Evolutionary conservation across 2,888 invertebrate species (phyloP).

Genomic region (Acanthosepion lycidas): DNA sequence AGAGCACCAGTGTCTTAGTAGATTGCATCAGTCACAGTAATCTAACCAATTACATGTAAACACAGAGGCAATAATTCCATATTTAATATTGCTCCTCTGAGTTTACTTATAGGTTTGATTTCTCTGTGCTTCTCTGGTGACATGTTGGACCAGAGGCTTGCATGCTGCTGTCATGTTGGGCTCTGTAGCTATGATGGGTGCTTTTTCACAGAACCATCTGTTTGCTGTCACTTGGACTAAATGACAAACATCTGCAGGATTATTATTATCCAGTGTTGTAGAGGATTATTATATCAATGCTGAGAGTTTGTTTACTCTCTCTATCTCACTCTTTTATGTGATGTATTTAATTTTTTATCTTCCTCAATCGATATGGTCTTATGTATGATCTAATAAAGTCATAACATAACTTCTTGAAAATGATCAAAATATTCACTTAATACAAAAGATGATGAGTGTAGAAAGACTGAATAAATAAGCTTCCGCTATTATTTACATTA

Average conservation of each 20-base stretch:
- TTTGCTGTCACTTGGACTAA: background rate
- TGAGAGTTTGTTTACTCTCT: background rate
- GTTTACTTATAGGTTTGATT: background rate
- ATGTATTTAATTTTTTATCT: background rate
- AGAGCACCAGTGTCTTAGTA: background rate
- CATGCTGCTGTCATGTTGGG: conserved; percentile 46
- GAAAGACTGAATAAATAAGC: background rate
- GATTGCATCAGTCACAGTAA: background rate
- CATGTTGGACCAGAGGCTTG: conserved; percentile 58
- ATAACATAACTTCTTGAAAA: background rate
- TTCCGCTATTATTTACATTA: background rate
- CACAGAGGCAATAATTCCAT: background rate
- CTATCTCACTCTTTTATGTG: background rate
- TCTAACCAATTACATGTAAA: background rate
- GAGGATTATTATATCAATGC: background rate
- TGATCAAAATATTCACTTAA: background rate
- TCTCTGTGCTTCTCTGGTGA: conserved; percentile 55
- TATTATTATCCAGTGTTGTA: background rate
- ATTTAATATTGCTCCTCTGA: background rate
- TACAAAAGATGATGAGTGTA: background rate
- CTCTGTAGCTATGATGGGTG: conserved; percentile 35
- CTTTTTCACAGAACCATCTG: background rate
- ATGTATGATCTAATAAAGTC: background rate
- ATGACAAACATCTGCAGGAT: background rate
- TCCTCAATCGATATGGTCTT: background rate